phyloP scores from a whole-genome alignment of 2,888 invertebrate species.

The Gryllus longicercus region DNA sequence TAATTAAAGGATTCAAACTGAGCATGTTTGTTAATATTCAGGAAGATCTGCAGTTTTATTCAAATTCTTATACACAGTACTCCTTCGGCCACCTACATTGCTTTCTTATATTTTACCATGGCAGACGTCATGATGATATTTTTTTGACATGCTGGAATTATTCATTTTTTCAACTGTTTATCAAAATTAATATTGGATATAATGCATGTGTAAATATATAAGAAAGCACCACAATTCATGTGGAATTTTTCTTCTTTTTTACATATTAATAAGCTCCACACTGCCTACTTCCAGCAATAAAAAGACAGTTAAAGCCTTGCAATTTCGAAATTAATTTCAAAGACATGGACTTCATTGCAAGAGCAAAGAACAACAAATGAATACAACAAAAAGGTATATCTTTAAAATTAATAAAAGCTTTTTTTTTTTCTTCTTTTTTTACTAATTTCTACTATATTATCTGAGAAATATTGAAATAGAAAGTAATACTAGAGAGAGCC shows the following conservation, averaged over 20 bases:
- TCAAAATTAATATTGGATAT: no score
- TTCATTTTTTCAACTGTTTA: no score
- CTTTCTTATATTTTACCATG: background rate
- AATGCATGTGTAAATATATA: no score
- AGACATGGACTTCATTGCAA: no score
- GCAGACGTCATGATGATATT: background rate
- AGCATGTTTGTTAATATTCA: background rate
- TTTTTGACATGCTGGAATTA: background rate
- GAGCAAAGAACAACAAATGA: background rate
- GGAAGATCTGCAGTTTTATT: background rate
- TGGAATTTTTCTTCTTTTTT: no score
- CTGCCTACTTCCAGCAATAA: background rate
- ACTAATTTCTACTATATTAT: background rate
- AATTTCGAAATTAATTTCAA: background rate
- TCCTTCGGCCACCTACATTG: background rate
- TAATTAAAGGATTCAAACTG: background rate
- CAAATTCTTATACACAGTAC: background rate
- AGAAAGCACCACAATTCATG: no score
- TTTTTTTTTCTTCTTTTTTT: background rate
- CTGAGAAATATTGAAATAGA: background rate
- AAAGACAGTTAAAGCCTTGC: background rate
- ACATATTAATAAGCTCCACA: no score
- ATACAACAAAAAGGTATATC: background rate
- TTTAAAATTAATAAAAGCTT: background rate
- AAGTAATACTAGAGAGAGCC: background rate